Evolutionary conservation across 2,888 invertebrate genomes (phyloP), one percentile per base, ranked within the genome.

Genomic region (Latheticus oryzae): DNA sequence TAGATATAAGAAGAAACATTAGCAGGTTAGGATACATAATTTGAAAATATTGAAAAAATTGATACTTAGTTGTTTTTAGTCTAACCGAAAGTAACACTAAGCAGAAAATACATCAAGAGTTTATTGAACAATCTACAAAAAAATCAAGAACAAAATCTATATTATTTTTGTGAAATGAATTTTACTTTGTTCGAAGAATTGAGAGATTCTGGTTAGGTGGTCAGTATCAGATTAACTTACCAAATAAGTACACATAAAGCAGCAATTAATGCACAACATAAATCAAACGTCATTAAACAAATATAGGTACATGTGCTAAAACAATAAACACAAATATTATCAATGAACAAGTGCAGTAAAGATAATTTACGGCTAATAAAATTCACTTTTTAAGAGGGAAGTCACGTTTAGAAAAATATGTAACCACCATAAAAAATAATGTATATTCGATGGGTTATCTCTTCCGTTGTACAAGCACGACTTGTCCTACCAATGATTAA

Each of bases 361-460:
- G 45, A 52, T 38, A 45, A 57, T 57, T 57, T 57, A 57, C 33
- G 35, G 52, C 33, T 52, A 57, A 52, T 57, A 57, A 57, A 57
- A 35, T 24, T 21, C 11, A n/a, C 28, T 32, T 51, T 52, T 26
- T 40, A 51, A 42, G 42, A 42, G 33, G 42, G 37, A 42, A 24
- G 32, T 33, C 24, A 15, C 16, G 13, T 38, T 40, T 42, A 24
- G 28, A 42, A 52, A 52, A 52, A 52, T 24, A 30, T 8, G 16
- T 17, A 13, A 26, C 23, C 45, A 11, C 30, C 7, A 23, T 42
- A 30, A 45, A 45, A 45, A 45, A 30, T 45, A 16, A 45, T 23
- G 45, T 32, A 21, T 7, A 12, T 32, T 45, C 24, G 42, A 42
- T 42, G 47, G 24, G 23, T 47, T 47, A 45, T 45, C 45, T 30